Evolutionary conservation across 2,797 vertebrate genomes (phyloP).

Genomic region (Diglossa cyanea): DNA sequence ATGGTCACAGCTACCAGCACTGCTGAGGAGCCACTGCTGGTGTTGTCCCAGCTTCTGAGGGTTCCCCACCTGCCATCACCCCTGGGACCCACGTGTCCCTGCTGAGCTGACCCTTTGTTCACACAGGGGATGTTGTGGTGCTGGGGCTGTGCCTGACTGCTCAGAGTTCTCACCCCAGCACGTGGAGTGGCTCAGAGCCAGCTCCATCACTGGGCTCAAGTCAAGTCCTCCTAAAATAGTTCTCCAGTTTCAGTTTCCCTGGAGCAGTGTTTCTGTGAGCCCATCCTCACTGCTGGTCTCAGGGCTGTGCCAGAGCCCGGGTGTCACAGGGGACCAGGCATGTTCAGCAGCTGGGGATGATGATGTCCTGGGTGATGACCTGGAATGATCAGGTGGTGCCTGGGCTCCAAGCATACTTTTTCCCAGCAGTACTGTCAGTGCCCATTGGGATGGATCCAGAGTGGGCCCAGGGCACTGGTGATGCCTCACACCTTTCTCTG

Average conservation of each 20-base stretch:
- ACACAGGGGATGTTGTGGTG: accelerated
- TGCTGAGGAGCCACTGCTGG: accelerated
- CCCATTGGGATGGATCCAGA: background rate
- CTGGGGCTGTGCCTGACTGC: background rate
- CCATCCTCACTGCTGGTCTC: background rate
- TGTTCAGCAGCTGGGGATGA: background rate
- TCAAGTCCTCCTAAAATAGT: background rate
- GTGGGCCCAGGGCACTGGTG: background rate
- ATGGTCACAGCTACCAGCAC: background rate
- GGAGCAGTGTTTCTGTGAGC: background rate
- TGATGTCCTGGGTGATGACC: background rate
- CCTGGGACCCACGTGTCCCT: accelerated
- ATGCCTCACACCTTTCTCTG: background rate
- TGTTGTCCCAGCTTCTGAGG: background rate
- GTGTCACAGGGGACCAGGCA: accelerated
- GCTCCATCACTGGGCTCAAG: background rate
- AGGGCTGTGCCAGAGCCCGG: background rate
- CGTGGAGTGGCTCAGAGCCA: accelerated
- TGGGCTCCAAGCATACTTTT: background rate
- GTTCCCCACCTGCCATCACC: background rate
- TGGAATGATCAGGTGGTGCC: background rate
- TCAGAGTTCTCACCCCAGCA: background rate
- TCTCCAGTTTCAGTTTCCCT: background rate
- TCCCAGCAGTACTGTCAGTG: background rate
- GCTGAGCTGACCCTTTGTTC: background rate